phyloP scores from a whole-genome alignment of 2,888 invertebrate genomes.

The Lamellibrachia columna region DNA sequence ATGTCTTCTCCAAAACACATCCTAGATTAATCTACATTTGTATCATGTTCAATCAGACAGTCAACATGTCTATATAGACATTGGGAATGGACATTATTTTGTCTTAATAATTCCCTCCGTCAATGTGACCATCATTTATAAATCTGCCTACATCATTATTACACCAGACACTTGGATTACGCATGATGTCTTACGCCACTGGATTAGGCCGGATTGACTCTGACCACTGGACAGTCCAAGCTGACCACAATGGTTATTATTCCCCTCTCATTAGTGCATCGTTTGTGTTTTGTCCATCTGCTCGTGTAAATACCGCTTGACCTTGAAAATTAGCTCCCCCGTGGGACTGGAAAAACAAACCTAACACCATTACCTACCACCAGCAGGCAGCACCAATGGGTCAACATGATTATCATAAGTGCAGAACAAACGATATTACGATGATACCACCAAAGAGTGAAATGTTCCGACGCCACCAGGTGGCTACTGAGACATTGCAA shows the following conservation, averaged over 20 bases:
- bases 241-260: not conserved
- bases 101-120: not conserved
- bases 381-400: too few relatives aligned
- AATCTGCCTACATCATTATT: not conserved
- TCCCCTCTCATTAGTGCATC: not conserved
- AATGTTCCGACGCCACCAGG: not conserved
- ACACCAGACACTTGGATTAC: not conserved
- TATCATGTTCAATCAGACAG: too few relatives aligned
- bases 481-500: not conserved
- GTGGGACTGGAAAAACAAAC: not conserved
- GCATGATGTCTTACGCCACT: not conserved
- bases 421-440: constrained; percentile 4
- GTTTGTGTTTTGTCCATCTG: not conserved
- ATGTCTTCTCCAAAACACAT: not conserved
- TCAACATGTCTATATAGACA: not conserved
- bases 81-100: not conserved
- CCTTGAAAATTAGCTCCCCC: not conserved
- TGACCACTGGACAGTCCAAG: not conserved
- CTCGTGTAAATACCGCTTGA: not conserved
- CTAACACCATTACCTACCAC: not conserved
- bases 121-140: not conserved
- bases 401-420: not conserved
- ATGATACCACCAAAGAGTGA: not conserved
- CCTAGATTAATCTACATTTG: too few relatives aligned
- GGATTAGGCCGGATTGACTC: not conserved